Conservation (phyloP, 2,888 invertebrate genomes). For the Lasiommata megera region DNA sequence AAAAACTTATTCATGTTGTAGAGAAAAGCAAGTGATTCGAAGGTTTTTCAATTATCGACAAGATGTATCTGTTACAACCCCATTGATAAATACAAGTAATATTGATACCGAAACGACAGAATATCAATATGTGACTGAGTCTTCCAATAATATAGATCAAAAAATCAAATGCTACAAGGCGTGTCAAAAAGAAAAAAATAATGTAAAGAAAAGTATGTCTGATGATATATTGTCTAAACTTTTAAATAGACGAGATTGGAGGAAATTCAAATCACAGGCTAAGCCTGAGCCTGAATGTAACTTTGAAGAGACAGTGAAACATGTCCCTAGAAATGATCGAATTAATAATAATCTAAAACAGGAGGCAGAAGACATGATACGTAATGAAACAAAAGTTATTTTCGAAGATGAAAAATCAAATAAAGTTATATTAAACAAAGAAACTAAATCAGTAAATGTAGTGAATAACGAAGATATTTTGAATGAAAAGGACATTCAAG, state of each 20-base stretch:
- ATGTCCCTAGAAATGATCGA: conserved; percentile 1
- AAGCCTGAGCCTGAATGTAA: conserved; percentile 34
- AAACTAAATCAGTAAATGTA: not conserved
- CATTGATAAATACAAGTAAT: conserved; percentile 61
- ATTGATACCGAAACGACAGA: conserved; percentile 61
- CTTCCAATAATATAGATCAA: conserved; percentile 53
- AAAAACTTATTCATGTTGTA: conserved; percentile 42
- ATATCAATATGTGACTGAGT: conserved; percentile 54
- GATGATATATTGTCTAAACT: conserved; percentile 72
- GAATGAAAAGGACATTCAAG: conserved; percentile 28
- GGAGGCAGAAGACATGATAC: conserved; percentile 19
- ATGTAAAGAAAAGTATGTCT: conserved; percentile 55
- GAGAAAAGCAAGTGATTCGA: conserved; percentile 46
- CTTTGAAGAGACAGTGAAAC: conserved; percentile 10
- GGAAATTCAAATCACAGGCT: conserved; percentile 45
- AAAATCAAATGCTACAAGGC: conserved; percentile 67
- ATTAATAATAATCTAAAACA: not conserved
- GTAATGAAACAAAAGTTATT: conserved; percentile 40
- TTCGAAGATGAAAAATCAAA: conserved; percentile 41
- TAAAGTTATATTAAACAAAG: conserved; percentile 9
- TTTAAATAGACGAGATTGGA: conserved; percentile 64
- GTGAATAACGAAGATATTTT: conserved; percentile 17
- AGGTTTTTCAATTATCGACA: conserved; percentile 59
- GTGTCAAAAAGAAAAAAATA: conserved; percentile 53
- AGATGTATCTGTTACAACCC: conserved; percentile 66